Base-by-base conservation (phyloP, 2,113 vertebrate species). In the Malurus cyaneus region DNA sequence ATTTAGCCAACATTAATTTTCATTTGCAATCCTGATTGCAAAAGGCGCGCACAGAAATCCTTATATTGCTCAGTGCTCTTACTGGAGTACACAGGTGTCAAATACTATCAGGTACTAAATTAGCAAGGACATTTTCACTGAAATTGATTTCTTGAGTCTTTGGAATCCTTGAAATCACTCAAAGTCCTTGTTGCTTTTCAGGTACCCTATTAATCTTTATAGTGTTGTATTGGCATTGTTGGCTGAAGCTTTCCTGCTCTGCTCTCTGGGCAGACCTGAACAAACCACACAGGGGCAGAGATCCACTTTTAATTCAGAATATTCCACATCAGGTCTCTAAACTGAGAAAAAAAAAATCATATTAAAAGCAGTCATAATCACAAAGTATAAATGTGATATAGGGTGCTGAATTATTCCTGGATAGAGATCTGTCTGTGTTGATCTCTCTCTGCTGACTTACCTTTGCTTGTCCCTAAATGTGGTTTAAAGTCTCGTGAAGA, bases 91-190 rank as follows among this genome's bases (percentile, higher is more conserved):
- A 88, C 69, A 78, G 88, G 83, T 97, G 97, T 96, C 95, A 97
- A 95, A 96, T 97, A 79, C 83, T 91, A 94, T 96, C 92, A 96
- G 94, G 86, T 93, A 93, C 94, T 96, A 97, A 98, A 98, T 97
- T 97, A 98, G 96, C 94, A 97, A 97, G 97, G 96, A 92, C 94
- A 91, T 97, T 98, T 98, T 98, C 97, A 97, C 84, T 88, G 83
- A 96, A 98, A 98, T 98, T 97, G 98, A 98, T 98, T 98, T 96
- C 89, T 97, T 74, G 88, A 96, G 90, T 91, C 94, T 97, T 94
- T 92, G 49, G 96, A 98, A 97, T 98, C 97, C 97, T 97, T 95
- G 92, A 98, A 98, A 98, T 97, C 94, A 96, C 95, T 96, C 92
- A 96, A 93, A 98, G 96, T 96, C 97, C 95, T 97, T 96, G 95